Conservation (phyloP, 2,888 invertebrate genomes). For the Blera fallax region DNA sequence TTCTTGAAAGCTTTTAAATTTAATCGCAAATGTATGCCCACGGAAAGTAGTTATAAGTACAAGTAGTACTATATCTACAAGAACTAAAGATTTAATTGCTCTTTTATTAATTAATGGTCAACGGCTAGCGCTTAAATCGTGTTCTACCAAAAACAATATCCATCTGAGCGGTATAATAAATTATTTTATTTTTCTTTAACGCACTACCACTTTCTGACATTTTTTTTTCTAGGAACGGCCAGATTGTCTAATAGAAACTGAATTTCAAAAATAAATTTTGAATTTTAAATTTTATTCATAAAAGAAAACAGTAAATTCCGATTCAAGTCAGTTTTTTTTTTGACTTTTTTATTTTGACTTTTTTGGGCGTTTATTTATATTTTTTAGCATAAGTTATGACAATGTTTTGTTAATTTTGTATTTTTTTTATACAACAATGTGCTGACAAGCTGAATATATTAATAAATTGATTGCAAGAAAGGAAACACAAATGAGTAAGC, state of each 20-base stretch:
- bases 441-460: constrained; percentile 70
- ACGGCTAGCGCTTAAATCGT: too few species aligned
- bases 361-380: constrained; percentile 54
- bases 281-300: constrained; percentile 28
- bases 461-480: constrained; percentile 58
- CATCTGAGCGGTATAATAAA: background rate
- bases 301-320: constrained; percentile 21
- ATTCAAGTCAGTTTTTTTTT: constrained; percentile 21
- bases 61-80: too few species aligned
- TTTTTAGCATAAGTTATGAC: constrained; percentile 63
- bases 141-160: too few species aligned
- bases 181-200: background rate
- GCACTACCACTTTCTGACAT: background rate
- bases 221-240: background rate
- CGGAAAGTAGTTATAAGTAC: too few species aligned
- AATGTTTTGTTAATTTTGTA: constrained; percentile 29
- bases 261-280: constrained; percentile 1
- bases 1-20: background rate
- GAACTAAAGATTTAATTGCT: too few species aligned
- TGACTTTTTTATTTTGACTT: too few species aligned
- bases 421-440: constrained; percentile 42
- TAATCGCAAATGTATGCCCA: too few species aligned
- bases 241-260: background rate
- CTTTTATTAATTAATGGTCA: too few species aligned
- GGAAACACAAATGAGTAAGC: constrained; percentile 68